Conservation (phyloP, 2,888 invertebrate genomes). For the Hofmannophila pseudospretella region DNA sequence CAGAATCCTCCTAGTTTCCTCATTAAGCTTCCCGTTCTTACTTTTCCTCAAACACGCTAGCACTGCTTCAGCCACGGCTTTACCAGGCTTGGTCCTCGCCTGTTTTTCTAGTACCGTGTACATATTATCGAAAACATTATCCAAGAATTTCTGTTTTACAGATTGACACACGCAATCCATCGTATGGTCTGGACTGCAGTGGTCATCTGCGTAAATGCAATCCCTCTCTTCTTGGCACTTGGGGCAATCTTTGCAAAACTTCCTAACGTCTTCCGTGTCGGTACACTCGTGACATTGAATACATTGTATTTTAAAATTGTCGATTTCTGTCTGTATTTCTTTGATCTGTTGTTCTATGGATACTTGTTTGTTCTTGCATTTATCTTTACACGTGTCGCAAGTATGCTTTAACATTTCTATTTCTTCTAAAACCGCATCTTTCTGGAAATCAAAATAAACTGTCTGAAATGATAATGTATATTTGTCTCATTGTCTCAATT, state of each 20-base stretch:
- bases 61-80: slow-evolving; percentile 47
- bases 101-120: slow-evolving; percentile 52
- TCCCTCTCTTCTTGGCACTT: slow-evolving; percentile 43
- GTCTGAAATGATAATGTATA: too few relatives aligned
- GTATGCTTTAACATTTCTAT: slow-evolving; percentile 41
- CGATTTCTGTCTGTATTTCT: slow-evolving; percentile 38
- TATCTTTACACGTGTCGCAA: slow-evolving; percentile 42
- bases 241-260: slow-evolving; percentile 57
- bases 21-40: slow-evolving; percentile 57
- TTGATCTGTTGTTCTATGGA: slow-evolving; percentile 38
- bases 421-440: slow-evolving; percentile 43
- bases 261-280: slow-evolving; percentile 47
- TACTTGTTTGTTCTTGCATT: slow-evolving; percentile 44
- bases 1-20: slow-evolving; percentile 40
- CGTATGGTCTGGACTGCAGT: slow-evolving; percentile 36
- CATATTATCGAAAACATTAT: slow-evolving; percentile 69
- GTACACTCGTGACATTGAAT: slow-evolving; percentile 43
- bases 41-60: slow-evolving; percentile 46
- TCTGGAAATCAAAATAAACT: slow-evolving; percentile 45
- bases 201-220: slow-evolving; percentile 35
- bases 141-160: slow-evolving; percentile 54
- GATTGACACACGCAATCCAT: slow-evolving; percentile 54
- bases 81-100: slow-evolving; percentile 40
- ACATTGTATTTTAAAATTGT: slow-evolving; percentile 34
- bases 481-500: too few relatives aligned